Conservation (phyloP, 2,888 invertebrate genomes). For the Diarsia brunnea region DNA sequence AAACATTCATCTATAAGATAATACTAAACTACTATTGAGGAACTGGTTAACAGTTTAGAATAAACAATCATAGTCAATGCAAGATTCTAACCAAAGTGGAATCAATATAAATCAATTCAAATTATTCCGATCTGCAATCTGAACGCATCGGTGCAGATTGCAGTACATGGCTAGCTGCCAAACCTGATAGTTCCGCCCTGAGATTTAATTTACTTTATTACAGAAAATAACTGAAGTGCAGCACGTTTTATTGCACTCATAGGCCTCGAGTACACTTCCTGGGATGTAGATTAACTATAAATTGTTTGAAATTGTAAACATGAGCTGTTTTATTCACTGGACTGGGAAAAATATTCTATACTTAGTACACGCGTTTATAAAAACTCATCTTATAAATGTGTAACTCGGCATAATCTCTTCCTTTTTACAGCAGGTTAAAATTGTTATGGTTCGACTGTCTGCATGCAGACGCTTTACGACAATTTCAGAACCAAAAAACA, state of each 20-base stretch:
- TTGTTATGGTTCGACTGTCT: neutral
- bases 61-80: neutral
- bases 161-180: constrained; percentile 50
- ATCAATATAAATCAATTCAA: constrained; percentile 35
- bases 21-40: neutral
- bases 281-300: constrained; percentile 23
- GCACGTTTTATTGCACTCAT: constrained; percentile 28
- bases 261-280: constrained; percentile 29
- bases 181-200: constrained; percentile 54
- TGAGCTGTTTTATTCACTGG: neutral
- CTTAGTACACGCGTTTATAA: neutral
- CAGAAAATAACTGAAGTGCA: constrained; percentile 32
- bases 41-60: neutral
- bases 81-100: constrained; percentile 9
- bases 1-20: neutral
- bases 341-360: constrained; percentile 8
- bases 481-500: neutral
- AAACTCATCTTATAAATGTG: neutral
- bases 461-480: no score
- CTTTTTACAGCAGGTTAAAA: neutral
- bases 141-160: neutral
- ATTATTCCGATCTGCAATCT: constrained; percentile 34
- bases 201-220: constrained; percentile 41
- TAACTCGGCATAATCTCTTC: neutral
- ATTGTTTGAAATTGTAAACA: constrained; percentile 13